phyloP scores from a whole-genome alignment of 2,888 invertebrate genomes.

The Brenthis ino region DNA sequence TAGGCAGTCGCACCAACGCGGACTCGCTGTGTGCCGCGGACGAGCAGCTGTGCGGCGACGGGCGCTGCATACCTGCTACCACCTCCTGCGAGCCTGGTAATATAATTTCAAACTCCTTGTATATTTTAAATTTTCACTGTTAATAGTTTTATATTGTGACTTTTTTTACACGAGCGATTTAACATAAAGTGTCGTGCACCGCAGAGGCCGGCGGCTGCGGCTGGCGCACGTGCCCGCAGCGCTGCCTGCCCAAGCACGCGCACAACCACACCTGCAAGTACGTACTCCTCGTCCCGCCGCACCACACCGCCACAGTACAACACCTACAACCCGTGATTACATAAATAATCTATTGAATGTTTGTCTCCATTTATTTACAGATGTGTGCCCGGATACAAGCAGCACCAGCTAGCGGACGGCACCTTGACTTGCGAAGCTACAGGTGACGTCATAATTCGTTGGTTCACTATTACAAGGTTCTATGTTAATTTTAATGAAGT shows the following conservation, averaged over 20 bases:
- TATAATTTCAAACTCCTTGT: not conserved
- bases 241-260: slow-evolving; percentile 83
- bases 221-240: slow-evolving; percentile 90
- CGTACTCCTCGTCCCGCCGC: slow-evolving; percentile 40
- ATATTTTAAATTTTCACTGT: no score
- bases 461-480: no score
- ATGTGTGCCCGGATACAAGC: slow-evolving; percentile 85
- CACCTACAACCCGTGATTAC: no score
- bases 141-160: no score
- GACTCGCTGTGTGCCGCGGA: slow-evolving; percentile 53
- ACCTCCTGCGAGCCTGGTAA: slow-evolving; percentile 51
- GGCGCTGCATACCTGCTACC: slow-evolving; percentile 60
- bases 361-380: slow-evolving; percentile 59
- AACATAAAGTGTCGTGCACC: no score
- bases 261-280: slow-evolving; percentile 72
- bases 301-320: no score
- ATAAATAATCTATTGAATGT: no score
- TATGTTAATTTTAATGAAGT: no score
- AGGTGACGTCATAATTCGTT: slow-evolving; percentile 50
- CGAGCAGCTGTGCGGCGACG: slow-evolving; percentile 58
- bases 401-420: slow-evolving; percentile 67
- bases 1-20: slow-evolving; percentile 44
- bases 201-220: slow-evolving; percentile 67
- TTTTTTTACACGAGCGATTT: not conserved
- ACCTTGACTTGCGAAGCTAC: slow-evolving; percentile 79